Conservation (phyloP, 2,797 vertebrate genomes). For the Pteropus rufus region DNA sequence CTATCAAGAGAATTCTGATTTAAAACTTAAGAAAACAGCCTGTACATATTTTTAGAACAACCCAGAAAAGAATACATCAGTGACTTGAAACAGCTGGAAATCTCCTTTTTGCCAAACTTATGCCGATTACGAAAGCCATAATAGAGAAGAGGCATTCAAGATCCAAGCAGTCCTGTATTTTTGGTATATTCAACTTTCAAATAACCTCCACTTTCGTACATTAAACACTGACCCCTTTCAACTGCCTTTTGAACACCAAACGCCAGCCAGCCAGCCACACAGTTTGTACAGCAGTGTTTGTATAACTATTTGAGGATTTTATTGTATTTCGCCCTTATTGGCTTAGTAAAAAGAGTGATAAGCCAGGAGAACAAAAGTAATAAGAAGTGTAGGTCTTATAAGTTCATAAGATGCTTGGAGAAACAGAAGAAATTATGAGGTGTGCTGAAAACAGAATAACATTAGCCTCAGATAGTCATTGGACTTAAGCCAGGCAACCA, state of each 20-base stretch:
- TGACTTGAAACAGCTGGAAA: conserved; percentile 75
- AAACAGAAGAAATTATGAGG: conserved; percentile 25
- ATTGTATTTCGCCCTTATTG: conserved; percentile 21
- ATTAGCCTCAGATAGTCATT: not conserved
- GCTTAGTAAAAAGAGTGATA: conserved; percentile 5
- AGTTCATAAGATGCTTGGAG: conserved; percentile 3
- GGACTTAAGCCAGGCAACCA: not conserved
- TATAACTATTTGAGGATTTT: conserved; percentile 41
- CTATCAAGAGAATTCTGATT: conserved; percentile 54
- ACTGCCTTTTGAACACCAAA: not conserved
- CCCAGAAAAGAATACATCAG: conserved; percentile 64
- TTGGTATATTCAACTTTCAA: conserved; percentile 35
- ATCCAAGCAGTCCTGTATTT: not conserved
- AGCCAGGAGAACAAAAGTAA: conserved; percentile 33
- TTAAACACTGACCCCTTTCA: not conserved
- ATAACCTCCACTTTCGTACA: conserved; percentile 5
- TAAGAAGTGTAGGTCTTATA: not conserved
- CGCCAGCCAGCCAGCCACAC: conserved; percentile 1
- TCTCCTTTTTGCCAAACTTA: conserved; percentile 49
- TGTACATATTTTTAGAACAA: conserved; percentile 69
- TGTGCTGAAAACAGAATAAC: not conserved
- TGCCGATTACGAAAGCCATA: conserved; percentile 42
- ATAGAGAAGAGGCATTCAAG: conserved; percentile 10
- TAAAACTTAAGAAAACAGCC: conserved; percentile 70
- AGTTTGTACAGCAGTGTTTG: conserved; percentile 7